Evolutionary conservation across 2,797 vertebrate genomes (phyloP).

Genomic region (Rousettus madagascariensis): DNA sequence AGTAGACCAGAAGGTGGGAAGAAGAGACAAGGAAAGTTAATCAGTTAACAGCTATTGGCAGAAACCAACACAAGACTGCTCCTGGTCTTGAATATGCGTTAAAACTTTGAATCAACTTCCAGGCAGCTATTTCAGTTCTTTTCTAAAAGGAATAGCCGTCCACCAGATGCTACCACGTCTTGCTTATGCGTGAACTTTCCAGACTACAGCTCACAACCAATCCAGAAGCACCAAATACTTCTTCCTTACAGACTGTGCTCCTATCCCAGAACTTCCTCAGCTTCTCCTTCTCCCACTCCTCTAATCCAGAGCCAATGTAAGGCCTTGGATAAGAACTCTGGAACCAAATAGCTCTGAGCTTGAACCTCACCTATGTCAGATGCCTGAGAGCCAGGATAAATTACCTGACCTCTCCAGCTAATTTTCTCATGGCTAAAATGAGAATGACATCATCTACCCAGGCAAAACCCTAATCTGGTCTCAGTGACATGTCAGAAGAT

Average conservation of each 20-base stretch:
- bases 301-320: not conserved
- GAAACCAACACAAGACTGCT: not conserved
- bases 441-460: not conserved
- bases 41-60: not conserved
- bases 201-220: not conserved
- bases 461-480: not conserved
- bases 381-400: not conserved
- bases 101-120: not conserved
- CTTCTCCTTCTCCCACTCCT: not conserved
- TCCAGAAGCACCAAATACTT: not conserved
- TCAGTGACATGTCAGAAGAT: not conserved
- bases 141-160: not conserved
- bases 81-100: not conserved
- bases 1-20: not conserved
- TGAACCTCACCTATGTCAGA: not conserved
- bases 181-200: not conserved
- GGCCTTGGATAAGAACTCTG: not conserved
- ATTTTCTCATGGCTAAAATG: not conserved
- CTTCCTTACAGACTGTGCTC: not conserved
- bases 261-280: not conserved
- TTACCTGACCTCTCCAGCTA: not conserved
- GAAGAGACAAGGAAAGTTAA: not conserved
- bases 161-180: not conserved
- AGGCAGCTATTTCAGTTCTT: not conserved
- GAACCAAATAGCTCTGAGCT: not conserved